phyloP scores from a whole-genome alignment of 2,797 vertebrate genomes.

The Falco rusticolus region DNA sequence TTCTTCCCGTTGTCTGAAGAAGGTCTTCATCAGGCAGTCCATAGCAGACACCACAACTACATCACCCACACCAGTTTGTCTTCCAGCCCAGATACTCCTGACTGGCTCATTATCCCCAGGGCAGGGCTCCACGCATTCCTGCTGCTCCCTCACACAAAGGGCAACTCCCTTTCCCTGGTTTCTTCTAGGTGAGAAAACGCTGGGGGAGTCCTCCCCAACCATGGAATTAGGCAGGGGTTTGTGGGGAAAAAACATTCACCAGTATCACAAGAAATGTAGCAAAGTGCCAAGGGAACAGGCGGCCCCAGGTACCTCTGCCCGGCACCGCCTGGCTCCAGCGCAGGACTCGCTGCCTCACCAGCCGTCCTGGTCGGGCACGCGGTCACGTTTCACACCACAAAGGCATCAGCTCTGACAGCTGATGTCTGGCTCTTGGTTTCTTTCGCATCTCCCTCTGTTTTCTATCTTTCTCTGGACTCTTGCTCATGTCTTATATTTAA shows the following conservation, averaged over 20 bases:
- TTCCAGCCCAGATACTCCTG: background rate
- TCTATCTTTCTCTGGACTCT: background rate
- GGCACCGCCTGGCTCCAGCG: background rate
- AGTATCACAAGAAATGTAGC: background rate
- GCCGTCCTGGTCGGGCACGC: background rate
- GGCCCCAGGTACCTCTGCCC: fast-evolving
- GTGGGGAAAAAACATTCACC: background rate
- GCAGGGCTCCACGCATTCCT: background rate
- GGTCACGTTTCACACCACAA: background rate
- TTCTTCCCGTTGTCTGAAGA: background rate
- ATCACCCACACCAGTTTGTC: background rate
- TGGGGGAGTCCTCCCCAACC: background rate
- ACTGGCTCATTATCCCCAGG: background rate
- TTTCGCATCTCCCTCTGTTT: background rate
- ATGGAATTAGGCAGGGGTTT: background rate
- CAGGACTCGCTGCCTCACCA: background rate
- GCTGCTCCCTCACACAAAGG: background rate
- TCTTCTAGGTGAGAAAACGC: background rate
- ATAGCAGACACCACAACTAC: background rate
- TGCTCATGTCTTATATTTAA: background rate
- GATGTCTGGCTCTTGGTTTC: background rate
- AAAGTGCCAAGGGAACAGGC: background rate
- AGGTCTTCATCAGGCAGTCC: background rate
- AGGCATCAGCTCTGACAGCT: background rate
- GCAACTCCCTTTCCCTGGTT: background rate